Base-by-base conservation (phyloP, 2,113 vertebrate genomes). In the Pholis gunnellus region DNA sequence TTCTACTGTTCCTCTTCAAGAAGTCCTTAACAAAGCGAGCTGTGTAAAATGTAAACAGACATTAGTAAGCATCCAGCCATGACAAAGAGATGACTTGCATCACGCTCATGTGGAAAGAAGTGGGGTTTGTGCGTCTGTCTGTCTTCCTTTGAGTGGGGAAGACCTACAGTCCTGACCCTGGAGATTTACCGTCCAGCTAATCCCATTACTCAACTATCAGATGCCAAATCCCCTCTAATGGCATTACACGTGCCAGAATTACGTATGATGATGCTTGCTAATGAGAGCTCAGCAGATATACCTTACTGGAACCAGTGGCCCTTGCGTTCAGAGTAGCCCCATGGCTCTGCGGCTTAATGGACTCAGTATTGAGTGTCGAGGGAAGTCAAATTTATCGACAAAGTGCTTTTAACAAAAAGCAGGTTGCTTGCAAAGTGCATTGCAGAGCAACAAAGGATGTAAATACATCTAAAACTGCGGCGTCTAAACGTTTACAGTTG, bases 181-280 rank as follows among this genome's bases (percentile, higher is more conserved):
- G 83, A 91, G 90, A 85, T 93, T 94, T 94, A 92, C 89, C 73
- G 88, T 67, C 68, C 77, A 75, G 73, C 88, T 96, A 95, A 96
- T 97, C 95, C 89, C 92, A 90, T 96, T 96, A 96, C 94, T 88
- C 92, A 93, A 96, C 96, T 96, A 96, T 96, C 94, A 95, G 94
- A 95, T 94, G 86, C 95, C 95, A 95, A 95, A 96, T 96, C 94
- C 92, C 91, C 89, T 95, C 95, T 96, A 92, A 96, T 95, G 88
- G 94, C 91, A 95, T 96, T 95, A 92, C 89, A 89, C 89, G 93
- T 89, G 96, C 92, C 94, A 93, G 94, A 94, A 91, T 87, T 91
- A 94, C 94, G 92, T 92, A 81, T 84, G 93, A 95, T 94, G 92
- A 91, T 92, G 92, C 92, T 83, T 63, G 85, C 84, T 95, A 91